A percentile compares a stretch with the other conserved stretches of the same genome.
These are phyloP conservation scores for Mionectes olivaceus DNA, from an alignment of 2,797 vertebrate species.

Conservation along the genomic window DNA sequence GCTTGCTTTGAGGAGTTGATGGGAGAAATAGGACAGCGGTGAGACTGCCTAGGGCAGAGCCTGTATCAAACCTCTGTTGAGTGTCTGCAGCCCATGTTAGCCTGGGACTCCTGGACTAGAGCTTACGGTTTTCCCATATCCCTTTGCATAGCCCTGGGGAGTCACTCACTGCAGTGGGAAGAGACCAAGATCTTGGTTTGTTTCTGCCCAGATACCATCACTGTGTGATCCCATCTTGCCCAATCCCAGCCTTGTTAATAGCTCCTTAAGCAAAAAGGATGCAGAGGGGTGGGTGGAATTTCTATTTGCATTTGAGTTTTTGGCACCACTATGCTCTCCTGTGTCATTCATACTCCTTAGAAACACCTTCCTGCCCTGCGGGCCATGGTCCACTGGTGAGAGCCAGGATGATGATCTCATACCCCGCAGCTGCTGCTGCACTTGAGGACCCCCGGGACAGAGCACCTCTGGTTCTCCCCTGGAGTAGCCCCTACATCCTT, in stretches of 20 bases:
- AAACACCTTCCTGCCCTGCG: neutral
- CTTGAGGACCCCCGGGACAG: neutral
- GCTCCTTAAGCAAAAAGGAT: conserved; percentile 49
- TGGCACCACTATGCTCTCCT: neutral
- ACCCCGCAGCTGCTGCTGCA: neutral
- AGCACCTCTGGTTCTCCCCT: neutral
- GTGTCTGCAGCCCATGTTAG: neutral
- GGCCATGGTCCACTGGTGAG: neutral
- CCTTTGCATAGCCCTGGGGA: conserved; percentile 38
- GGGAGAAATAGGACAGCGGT: neutral
- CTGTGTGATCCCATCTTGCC: neutral
- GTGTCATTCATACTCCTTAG: neutral
- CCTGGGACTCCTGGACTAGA: neutral
- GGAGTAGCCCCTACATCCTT: neutral
- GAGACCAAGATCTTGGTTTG: conserved; percentile 1
- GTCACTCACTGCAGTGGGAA: conserved; percentile 9
- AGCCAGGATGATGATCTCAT: neutral
- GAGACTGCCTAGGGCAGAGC: neutral
- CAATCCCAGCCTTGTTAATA: neutral
- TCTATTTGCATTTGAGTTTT: neutral
- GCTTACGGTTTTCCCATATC: neutral
- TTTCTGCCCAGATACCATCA: conserved; percentile 24
- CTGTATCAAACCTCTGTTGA: neutral
- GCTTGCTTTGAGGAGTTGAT: neutral
- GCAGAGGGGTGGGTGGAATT: conserved; percentile 45